phyloP scores from a whole-genome alignment of 2,113 vertebrate species.

The Nymphicus hollandicus region DNA sequence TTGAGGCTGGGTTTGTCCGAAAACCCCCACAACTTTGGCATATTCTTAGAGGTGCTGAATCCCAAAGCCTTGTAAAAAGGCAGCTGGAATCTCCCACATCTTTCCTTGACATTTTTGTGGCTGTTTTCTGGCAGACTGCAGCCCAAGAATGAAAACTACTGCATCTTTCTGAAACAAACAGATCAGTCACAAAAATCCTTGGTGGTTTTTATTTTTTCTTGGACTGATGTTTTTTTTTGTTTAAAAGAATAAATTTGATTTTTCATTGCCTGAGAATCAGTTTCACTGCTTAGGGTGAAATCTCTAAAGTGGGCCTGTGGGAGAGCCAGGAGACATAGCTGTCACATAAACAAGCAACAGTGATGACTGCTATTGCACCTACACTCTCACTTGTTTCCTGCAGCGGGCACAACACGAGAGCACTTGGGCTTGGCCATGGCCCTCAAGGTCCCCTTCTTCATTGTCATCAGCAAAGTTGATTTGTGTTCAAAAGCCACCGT shows the following conservation, averaged over 20 bases:
- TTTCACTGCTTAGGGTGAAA: background rate
- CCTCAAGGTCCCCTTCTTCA: conserved; percentile 96
- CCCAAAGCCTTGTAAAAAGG: background rate
- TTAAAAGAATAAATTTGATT: background rate
- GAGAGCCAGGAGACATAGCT: background rate
- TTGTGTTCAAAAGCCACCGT: conserved; percentile 89
- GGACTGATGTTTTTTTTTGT: background rate
- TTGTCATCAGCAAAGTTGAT: conserved; percentile 96
- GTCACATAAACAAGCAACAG: background rate
- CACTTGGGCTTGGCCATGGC: conserved; percentile 96
- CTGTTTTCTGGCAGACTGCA: background rate
- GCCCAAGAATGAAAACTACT: background rate
- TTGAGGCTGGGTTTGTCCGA: background rate
- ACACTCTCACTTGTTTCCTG: conserved; percentile 28
- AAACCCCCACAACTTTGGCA: background rate
- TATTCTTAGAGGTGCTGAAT: background rate
- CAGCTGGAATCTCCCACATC: background rate
- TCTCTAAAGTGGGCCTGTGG: background rate
- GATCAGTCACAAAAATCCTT: background rate
- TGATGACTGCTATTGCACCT: background rate
- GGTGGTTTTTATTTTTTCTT: background rate
- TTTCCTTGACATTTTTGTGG: background rate
- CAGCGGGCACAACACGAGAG: conserved; percentile 93
- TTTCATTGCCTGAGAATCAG: background rate
- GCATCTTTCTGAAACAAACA: background rate